A percentile compares a stretch with the other conserved stretches of the same genome.
These are phyloP conservation scores for Enteromius argenteus DNA, from an alignment of 2,797 vertebrate species.

Conservation along the genomic window DNA sequence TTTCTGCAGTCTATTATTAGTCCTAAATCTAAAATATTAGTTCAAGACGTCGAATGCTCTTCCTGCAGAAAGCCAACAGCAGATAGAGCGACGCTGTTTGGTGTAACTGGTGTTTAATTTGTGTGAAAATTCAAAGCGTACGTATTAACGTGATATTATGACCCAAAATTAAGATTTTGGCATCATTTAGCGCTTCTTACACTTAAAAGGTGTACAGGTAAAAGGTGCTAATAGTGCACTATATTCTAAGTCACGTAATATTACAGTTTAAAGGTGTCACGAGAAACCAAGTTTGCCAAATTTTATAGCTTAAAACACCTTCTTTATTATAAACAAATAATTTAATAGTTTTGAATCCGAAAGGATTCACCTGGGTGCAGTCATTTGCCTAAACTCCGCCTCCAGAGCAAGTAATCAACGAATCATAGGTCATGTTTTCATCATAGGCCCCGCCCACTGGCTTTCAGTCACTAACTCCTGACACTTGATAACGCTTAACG, in stretches of 20 bases:
- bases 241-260: neutral
- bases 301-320: no score
- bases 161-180: neutral
- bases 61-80: neutral
- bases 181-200: neutral
- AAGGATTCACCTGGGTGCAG: no score
- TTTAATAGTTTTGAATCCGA: no score
- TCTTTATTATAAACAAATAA: no score
- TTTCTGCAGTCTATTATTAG: slow-evolving; percentile 25
- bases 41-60: neutral
- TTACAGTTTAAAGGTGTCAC: neutral
- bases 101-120: neutral
- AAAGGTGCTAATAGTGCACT: neutral
- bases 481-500: no score
- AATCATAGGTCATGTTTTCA: no score
- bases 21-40: slow-evolving; percentile 26
- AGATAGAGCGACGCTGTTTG: neutral
- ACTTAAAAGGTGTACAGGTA: no score
- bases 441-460: no score
- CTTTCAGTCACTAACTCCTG: no score
- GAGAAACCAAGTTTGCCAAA: no score
- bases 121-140: neutral
- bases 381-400: no score
- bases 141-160: neutral
- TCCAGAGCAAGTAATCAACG: neutral